Base-by-base conservation (phyloP, 30 jellyfish, hydroid and myxozoan species). In the Catostylus mosaicus region DNA sequence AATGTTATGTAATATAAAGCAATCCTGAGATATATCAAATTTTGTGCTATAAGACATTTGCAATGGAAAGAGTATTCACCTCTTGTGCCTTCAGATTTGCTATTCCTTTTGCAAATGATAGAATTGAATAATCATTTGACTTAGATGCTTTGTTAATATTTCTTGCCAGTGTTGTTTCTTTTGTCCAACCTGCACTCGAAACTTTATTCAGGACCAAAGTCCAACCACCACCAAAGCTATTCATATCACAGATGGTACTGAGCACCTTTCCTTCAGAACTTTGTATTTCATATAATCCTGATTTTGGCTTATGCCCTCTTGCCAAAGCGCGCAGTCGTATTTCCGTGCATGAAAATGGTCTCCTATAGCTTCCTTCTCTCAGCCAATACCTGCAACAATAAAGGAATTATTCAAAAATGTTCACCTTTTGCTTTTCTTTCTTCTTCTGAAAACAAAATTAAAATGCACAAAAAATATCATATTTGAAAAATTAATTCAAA, bases 191-290 rank as follows among this genome's bases (percentile, higher is more conserved):
- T 4, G 54, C 54, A 31, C 51, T 75, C 14, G 97, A 77, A 0
- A 72, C 88, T 54, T 35, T 68, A 63, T 80, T 87, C 48, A 78
- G 62, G 34, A 80, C 76, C 79, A 88, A 22, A 0, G 97, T 81
- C 97, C 97, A 88, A 11, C 97, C 97, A 10, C 97, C 97, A 9
- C 97, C 94, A 80, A 73, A 77, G 30, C 94, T 56, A 23, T 80
- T 82, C 89, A 88, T 79, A 35, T 88, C 94, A 51, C 97, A 88
- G 27, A 45, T 35, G 30, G 89, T 65, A 31, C 68, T 88, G 27
- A 88, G 24, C 0, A 40, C 63, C 62, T 80, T 59, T 29, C 89
- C 93, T n/a, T 54, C 32, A 6, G 64, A 33, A 54, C 47, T 61
- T 24, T 80, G 86, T 10, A 88, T 56, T 20, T 46, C 60, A 67